These are phyloP conservation scores for Patiria miniata DNA, from an alignment of 35 echinoderm and acorn worm species.

Conservation along the genomic window DNA sequence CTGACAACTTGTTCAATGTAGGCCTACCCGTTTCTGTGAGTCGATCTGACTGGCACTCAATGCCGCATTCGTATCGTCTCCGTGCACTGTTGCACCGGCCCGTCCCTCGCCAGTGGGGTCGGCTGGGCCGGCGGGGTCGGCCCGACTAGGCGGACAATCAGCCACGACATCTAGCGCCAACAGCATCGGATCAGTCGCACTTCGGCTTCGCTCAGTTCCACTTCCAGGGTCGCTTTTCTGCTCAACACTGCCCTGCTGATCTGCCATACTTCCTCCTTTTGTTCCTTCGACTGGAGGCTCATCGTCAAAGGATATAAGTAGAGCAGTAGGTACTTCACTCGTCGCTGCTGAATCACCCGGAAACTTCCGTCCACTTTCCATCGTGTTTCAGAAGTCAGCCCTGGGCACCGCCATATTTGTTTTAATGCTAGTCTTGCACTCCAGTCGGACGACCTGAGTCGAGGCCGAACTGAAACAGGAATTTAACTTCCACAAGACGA, in stretches of 20 bases:
- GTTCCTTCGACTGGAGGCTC: not conserved
- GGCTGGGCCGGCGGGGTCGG: too few relatives aligned
- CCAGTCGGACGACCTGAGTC: too few relatives aligned
- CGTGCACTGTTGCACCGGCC: too few relatives aligned
- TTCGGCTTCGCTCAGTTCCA: too few relatives aligned
- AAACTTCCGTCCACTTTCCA: not conserved
- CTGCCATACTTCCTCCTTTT: not conserved
- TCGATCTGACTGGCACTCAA: not conserved
- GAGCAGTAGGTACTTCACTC: slow-evolving; percentile 8
- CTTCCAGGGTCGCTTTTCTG: not conserved
- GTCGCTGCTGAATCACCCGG: not conserved
- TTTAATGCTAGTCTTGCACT: too few relatives aligned
- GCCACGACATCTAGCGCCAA: too few relatives aligned
- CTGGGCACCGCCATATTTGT: slow-evolving; percentile 22
- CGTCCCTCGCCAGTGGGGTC: too few relatives aligned
- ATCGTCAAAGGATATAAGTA: slow-evolving; percentile 1
- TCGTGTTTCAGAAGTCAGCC: not conserved
- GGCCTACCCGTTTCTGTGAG: slow-evolving; percentile 22
- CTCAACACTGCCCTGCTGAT: not conserved
- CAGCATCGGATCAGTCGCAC: too few relatives aligned
- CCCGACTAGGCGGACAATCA: too few relatives aligned
- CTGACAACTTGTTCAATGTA: too few relatives aligned
- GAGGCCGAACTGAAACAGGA: too few relatives aligned
- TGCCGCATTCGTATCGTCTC: not conserved
- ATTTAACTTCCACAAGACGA: too few relatives aligned